Evolutionary conservation across 2,797 vertebrate species (phyloP).

Genomic region (Sebastes iracundus): DNA sequence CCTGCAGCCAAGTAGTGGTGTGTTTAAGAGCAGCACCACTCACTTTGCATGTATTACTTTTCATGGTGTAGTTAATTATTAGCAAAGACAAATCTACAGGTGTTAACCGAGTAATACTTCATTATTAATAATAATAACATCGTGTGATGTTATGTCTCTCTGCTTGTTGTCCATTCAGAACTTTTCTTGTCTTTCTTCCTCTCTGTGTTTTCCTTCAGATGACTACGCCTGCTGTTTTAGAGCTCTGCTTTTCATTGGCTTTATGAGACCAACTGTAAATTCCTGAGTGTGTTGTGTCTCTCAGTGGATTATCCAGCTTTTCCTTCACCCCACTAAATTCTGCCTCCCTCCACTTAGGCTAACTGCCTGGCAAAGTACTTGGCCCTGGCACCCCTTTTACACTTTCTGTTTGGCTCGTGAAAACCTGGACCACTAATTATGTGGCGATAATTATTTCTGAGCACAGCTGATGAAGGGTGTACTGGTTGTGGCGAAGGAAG

Average conservation of each 20-base stretch:
- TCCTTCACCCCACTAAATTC: constrained; percentile 31
- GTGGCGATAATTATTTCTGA: constrained; percentile 63
- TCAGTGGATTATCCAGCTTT: constrained; percentile 58
- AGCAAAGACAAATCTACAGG: constrained; percentile 14
- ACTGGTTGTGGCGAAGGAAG: constrained; percentile 17
- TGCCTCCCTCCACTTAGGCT: constrained; percentile 17
- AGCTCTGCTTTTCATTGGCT: constrained; percentile 75
- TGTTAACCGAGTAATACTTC: constrained; percentile 6
- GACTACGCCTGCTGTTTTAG: constrained; percentile 63
- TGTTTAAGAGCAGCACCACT: constrained; percentile 2
- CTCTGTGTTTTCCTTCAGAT: constrained; percentile 46
- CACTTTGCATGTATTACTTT: constrained; percentile 4
- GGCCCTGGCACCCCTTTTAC: constrained; percentile 43
- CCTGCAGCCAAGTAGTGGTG: constrained; percentile 10
- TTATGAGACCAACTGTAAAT: constrained; percentile 77
- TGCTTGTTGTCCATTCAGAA: constrained; percentile 41
- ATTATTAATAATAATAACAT: not conserved
- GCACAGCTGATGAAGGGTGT: constrained; percentile 43
- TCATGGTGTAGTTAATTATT: constrained; percentile 8
- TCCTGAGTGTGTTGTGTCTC: constrained; percentile 69
- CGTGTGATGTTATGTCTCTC: not conserved
- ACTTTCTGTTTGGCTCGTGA: constrained; percentile 45
- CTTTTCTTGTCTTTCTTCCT: constrained; percentile 26
- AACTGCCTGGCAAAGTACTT: constrained; percentile 49
- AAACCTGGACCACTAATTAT: constrained; percentile 57